Evolutionary conservation across 2,113 vertebrate genomes (phyloP), one percentile per base, ranked within the genome.

Genomic region (Platichthys stellatus): DNA sequence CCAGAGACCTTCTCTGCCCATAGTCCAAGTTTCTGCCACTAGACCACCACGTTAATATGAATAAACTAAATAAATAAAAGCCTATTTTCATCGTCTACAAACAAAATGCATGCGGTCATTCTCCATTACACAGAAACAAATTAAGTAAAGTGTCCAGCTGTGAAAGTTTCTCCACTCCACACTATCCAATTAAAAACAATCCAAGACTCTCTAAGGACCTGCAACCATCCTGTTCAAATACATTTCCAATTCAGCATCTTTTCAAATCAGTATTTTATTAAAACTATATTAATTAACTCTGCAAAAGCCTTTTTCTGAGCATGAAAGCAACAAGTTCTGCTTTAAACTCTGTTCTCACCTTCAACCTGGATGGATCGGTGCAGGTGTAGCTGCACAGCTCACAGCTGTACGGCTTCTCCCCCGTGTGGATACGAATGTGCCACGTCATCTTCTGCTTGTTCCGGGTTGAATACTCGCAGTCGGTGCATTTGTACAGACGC

Each of bases 381-480:
- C 98, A 99, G 77, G 96, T 92, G 0, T 99, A 99, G 49, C 91
- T 93, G 74, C 98, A 99, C 83, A 94, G 94, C 63, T 97, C 96
- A 69, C 98, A 99, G 82, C 88, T 94, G 93, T 99, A 99, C 0
- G 98, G 98, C 84, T 98, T 99, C 90, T 99, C 98, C 0, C 97
- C 98, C 0, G 97, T 99, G 93, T 99, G 98, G 64, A 96, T 96
- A 40, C 97, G 97, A 73, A 96, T 95, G 85, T 99, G 98, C 97
- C 97, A 99, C 0, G 96, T 99, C 89, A 99, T 99, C 90, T 99
- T 99, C 92, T 99, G 98, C 84, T 95, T 96, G 93, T 97, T 99
- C 74, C 94, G 94, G 53, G 97, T 98, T 45, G 95, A 96, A 72
- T 98, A 99, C 12, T 96, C 80, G 0, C 98, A 99, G 85, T 98